A percentile compares a stretch with the other conserved stretches of the same genome.
These are phyloP conservation scores for Octonoba sinensis DNA, from an alignment of 2,888 invertebrate genomes.

Conservation along the genomic window DNA sequence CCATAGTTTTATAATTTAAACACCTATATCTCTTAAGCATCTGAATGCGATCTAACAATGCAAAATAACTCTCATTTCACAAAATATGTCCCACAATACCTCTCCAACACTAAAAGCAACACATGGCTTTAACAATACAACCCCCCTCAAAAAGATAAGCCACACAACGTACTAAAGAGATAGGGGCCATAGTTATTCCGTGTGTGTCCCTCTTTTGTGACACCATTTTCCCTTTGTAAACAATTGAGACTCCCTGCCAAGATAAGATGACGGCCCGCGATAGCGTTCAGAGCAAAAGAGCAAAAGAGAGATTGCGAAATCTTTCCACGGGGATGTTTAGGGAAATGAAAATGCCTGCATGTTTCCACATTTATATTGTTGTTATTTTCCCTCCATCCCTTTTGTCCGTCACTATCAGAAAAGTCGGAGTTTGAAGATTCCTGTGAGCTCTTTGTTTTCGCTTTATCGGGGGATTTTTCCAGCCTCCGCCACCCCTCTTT, in stretches of 20 bases:
- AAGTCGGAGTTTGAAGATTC: no score
- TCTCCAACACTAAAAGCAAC: no score
- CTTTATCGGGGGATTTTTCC: no score
- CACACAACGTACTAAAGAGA: constrained; percentile 13
- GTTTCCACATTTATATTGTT: constrained; percentile 23
- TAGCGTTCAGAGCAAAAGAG: constrained; percentile 25
- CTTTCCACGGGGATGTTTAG: constrained; percentile 24
- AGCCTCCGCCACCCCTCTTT: constrained; percentile 12
- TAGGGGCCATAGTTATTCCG: background rate
- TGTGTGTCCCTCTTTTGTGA: constrained; percentile 50
- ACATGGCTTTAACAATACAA: constrained; percentile 43
- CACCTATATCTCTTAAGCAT: no score
- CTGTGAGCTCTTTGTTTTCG: no score
- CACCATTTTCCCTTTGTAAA: constrained; percentile 48
- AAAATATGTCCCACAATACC: no score
- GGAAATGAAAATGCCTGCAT: constrained; percentile 57
- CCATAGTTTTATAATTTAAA: no score
- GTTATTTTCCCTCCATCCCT: constrained; percentile 37
- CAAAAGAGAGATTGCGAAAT: constrained; percentile 18
- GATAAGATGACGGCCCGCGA: constrained; percentile 50
- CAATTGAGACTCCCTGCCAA: constrained; percentile 44
- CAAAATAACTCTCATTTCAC: no score
- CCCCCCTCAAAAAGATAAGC: constrained; percentile 45
- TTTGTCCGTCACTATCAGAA: constrained; percentile 22
- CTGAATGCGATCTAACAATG: no score